phyloP scores from a whole-genome alignment of 2,888 invertebrate genomes.

The Chorisops tibialis region DNA sequence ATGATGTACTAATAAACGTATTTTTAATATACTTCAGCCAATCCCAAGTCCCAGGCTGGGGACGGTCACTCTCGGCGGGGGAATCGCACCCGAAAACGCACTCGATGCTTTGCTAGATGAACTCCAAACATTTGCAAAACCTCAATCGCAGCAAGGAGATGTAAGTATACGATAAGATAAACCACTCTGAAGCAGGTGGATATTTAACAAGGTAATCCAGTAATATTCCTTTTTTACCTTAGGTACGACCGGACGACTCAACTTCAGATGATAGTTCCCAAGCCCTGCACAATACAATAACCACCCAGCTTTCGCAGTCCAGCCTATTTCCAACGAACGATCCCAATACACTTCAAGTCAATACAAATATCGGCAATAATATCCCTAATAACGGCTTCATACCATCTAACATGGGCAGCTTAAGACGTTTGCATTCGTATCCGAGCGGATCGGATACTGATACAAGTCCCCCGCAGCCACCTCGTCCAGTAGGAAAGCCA shows the following conservation, averaged over 20 bases:
- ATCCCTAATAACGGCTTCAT: slow-evolving; percentile 52
- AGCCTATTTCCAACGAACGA: slow-evolving; percentile 44
- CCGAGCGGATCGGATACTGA: slow-evolving; percentile 83
- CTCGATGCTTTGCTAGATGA: slow-evolving; percentile 96
- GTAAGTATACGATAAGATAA: slow-evolving; percentile 36
- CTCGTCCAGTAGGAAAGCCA: slow-evolving; percentile 64
- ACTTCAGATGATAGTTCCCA: slow-evolving; percentile 53
- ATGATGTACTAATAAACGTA: not conserved
- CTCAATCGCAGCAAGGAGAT: slow-evolving; percentile 51
- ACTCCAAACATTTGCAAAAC: slow-evolving; percentile 83
- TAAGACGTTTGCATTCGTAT: slow-evolving; percentile 77
- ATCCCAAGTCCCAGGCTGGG: slow-evolving; percentile 63
- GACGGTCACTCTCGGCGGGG: slow-evolving; percentile 58
- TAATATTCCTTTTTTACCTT: slow-evolving; percentile 21
- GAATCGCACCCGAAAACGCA: slow-evolving; percentile 79
- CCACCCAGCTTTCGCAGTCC: slow-evolving; percentile 52
- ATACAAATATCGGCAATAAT: slow-evolving; percentile 48
- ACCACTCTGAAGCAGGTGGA: too few species aligned
- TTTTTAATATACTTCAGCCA: slow-evolving; percentile 52
- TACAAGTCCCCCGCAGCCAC: slow-evolving; percentile 70
- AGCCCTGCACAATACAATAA: slow-evolving; percentile 51
- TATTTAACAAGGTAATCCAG: not conserved
- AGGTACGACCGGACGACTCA: slow-evolving; percentile 51
- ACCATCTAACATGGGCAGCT: slow-evolving; percentile 54
- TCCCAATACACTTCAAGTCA: slow-evolving; percentile 37